Evolutionary conservation across 2,797 vertebrate genomes (phyloP).

Genomic region (Thunnus albacares): DNA sequence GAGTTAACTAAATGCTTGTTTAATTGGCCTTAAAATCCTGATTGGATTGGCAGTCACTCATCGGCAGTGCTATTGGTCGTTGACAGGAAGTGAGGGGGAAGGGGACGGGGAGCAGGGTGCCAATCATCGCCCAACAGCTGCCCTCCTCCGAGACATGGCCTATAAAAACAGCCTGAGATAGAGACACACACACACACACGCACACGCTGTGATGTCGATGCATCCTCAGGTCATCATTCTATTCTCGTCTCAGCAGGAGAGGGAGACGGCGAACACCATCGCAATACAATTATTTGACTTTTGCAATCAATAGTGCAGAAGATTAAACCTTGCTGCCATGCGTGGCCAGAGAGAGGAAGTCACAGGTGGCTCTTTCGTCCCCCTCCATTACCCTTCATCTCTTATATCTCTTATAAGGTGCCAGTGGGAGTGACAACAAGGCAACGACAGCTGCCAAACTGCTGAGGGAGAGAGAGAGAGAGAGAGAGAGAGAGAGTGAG

Average conservation of each 20-base stretch:
- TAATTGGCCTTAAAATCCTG: conserved; percentile 53
- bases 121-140: conserved; percentile 75
- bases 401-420: conserved; percentile 51
- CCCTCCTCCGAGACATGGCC: conserved; percentile 76
- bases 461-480: conserved; percentile 43
- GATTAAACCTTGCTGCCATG: conserved; percentile 63
- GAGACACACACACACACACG: conserved; percentile 40
- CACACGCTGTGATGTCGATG: conserved; percentile 30
- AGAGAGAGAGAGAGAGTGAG: conserved; percentile 20
- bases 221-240: conserved; percentile 71
- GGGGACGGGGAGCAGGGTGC: conserved; percentile 48
- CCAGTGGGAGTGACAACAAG: conserved; percentile 70
- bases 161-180: conserved; percentile 73
- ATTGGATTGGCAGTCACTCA: conserved; percentile 43
- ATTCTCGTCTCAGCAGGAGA: conserved; percentile 67
- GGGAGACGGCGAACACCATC: conserved; percentile 42
- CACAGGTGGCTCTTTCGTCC: conserved; percentile 69
- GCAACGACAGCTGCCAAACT: conserved; percentile 80
- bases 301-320: conserved; percentile 65
- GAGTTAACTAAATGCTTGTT: conserved; percentile 30
- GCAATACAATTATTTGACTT: conserved; percentile 60
- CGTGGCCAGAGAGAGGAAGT: conserved; percentile 56
- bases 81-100: conserved; percentile 57
- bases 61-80: conserved; percentile 15
- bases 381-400: conserved; percentile 51